Conservation (phyloP, 1,140 invertebrate species). For the Pectinophora gossypiella region DNA sequence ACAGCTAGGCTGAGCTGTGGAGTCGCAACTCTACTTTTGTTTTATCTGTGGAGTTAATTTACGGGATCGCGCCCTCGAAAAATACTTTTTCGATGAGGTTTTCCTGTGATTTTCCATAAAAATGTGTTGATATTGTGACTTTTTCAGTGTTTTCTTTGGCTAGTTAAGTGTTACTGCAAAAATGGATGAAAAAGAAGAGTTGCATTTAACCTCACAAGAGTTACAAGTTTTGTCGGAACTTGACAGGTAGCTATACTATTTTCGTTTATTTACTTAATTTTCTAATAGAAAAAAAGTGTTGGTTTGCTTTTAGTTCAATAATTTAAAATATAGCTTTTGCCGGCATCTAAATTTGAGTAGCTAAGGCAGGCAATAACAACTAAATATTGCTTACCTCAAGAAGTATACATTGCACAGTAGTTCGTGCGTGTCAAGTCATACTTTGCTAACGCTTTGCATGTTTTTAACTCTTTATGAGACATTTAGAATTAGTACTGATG, state of each 20-base stretch:
- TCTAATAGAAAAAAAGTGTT: too few species aligned
- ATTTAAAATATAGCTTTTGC: too few species aligned
- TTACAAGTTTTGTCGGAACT: slow-evolving; percentile 89
- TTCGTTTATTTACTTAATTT: not conserved
- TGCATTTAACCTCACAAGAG: slow-evolving; percentile 81
- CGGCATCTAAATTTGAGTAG: too few species aligned
- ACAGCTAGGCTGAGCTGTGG: not conserved
- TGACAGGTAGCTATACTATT: slow-evolving; percentile 80
- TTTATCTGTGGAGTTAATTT: not conserved
- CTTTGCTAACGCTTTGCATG: too few species aligned
- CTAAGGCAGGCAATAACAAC: too few species aligned
- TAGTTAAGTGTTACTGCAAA: slow-evolving; percentile 11
- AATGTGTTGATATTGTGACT: not conserved
- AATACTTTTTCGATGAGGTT: slow-evolving; percentile 4
- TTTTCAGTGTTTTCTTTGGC: not conserved
- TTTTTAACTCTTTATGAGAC: too few species aligned
- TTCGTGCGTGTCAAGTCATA: not conserved
- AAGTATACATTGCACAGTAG: too few species aligned
- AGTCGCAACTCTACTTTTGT: not conserved
- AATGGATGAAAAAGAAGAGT: slow-evolving; percentile 72
- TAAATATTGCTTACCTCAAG: too few species aligned
- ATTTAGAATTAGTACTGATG: too few species aligned
- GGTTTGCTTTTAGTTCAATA: too few species aligned
- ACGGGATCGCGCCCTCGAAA: slow-evolving; percentile 1
- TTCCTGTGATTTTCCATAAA: not conserved